Base-by-base conservation (phyloP, 2,888 invertebrate genomes). In the Mythimna ferrago region DNA sequence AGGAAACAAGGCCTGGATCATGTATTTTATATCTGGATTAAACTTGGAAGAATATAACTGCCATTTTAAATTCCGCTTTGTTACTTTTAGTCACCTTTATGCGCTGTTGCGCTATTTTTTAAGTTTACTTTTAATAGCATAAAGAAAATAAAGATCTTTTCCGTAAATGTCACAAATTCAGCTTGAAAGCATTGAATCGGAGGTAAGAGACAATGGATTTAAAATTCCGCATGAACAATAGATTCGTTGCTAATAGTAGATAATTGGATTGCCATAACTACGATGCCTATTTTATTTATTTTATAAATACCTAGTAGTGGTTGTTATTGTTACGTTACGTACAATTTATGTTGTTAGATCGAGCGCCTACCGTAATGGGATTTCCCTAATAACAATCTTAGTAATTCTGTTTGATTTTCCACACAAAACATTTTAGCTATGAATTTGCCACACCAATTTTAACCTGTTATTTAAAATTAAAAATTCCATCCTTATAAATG, bases 381-480 rank as follows among this genome's bases (percentile, higher is more conserved):
- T 63, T 69, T 51, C 26, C 26, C n/a, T 58, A 75, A 60, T 44
- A 66, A 38, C 14, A 54, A 44, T 53, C 19, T 63, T 32, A 14
- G 51, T 48, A n/a, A 10, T 70, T 38, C 44, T n/a, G 14, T 53
- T 73, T n/a, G 2, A 54, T 65, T n/a, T 78, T 14, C 26, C 6
- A 41, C 26, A 32, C 2, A 11, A 26, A 26, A 35, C 2, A 9
- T 32, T 71, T 19, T 62, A 32, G 2, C 44, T 41, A 21, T 32
- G 38, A 32, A 53, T 41, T 57, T 19, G 26, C 14, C 21, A 11
- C 16, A 10, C 16, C 19, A 57, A 26, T 61, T 60, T 58, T 56
- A 82, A 71, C 71, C 62, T 63, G 66, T 68, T 58, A 41, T 38
- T 2, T 53, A 53, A 35, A 53, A 80, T 60, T 19, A 57, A 53